Base-by-base conservation (phyloP, 2,797 vertebrate species). In the Myotis findleyi region DNA sequence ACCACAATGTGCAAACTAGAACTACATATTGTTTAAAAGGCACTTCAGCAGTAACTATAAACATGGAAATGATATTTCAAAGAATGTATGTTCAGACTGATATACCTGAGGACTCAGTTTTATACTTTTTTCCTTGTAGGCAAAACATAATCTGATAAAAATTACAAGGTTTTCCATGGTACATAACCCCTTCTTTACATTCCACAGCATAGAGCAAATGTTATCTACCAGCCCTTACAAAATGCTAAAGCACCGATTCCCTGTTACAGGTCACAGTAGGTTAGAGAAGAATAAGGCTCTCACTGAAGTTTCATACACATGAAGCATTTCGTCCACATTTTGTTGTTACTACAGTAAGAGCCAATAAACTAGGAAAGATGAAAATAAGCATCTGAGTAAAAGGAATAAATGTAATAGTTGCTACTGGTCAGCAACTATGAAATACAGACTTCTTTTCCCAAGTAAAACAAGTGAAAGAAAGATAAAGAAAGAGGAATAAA, bases 381-480 rank as follows among this genome's bases (percentile, higher is more conserved):
- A 64, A 88, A 93, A 93, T n/a, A 55, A 90, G 79, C 41, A 49
- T 59, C 91, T 87, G 38, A 20, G 8, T 86, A 80, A 81, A 59
- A 59, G 11, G 21, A 59, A 89, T n/a, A 81, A 66, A 83, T 44
- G 6, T 9, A 41, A 20, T 25, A 47, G 25, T 59, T 82, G 33
- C 6, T 66, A 71, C 49, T 81, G 12, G 23, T 68, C 68, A 27
- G 69, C 14, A 68, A 11, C 44, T 86, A 89, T 55, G 75, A 92
- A 82, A 75, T 30, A 55, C 0, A 77, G 8, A 12, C 11, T 64
- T 72, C 17, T 23, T 84, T 93, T 83, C 41, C 44, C 25, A 72
- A 77, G 47, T 17, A 23, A 96, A 89, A 23, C 68, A 82, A 59
- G 13, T 30, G 23, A 6, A 77, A 92, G 9, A 4, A 86, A 53